Percentiles rank a stretch among this genome's conserved stretches.
phyloP scores from a whole-genome alignment of 1,140 invertebrate genomes.

The Tetramorium simillimum region DNA sequence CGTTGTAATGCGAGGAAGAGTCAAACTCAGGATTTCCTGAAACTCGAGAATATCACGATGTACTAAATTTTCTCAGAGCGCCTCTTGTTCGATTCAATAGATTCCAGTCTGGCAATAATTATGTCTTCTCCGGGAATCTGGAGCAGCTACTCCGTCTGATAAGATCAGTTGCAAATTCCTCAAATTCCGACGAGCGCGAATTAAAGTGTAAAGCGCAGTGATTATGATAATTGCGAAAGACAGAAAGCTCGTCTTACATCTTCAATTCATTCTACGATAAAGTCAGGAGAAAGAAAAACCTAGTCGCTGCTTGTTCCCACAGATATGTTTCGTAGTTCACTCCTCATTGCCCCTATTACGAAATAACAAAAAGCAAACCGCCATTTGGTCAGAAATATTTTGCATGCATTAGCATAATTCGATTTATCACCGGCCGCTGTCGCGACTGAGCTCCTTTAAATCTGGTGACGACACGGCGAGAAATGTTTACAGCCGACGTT shows the following conservation, averaged over 20 bases:
- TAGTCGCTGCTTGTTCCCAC: background rate
- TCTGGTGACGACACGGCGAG: background rate
- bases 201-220: background rate
- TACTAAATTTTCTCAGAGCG: constrained; percentile 39
- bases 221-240: background rate
- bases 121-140: constrained; percentile 19
- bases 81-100: constrained; percentile 25
- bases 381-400: background rate
- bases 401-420: constrained; percentile 43
- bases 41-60: constrained; percentile 23
- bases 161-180: background rate
- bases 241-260: background rate
- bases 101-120: constrained; percentile 43
- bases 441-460: constrained; percentile 26
- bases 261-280: background rate
- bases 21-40: constrained; percentile 37
- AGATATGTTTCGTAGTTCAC: background rate
- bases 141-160: background rate
- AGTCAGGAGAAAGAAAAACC: background rate
- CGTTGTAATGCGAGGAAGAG: constrained; percentile 10
- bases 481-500: constrained; percentile 36
- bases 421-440: constrained; percentile 11
- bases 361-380: background rate
- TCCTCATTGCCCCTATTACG: background rate
- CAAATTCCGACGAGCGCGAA: background rate